These are phyloP conservation scores for Psittacula echo DNA, from an alignment of 2,797 vertebrate genomes.

Conservation along the genomic window DNA sequence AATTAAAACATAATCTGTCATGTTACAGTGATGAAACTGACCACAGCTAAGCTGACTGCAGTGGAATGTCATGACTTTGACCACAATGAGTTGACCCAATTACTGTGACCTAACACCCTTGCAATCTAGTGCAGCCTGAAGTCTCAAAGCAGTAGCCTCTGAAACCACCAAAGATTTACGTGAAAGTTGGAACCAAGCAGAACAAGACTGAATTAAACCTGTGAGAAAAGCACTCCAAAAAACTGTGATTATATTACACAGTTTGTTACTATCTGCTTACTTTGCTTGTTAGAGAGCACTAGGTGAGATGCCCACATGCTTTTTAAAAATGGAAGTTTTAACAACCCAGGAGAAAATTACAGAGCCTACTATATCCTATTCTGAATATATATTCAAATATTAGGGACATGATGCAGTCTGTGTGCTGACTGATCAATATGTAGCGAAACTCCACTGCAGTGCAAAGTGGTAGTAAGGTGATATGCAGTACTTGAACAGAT, in stretches of 20 bases:
- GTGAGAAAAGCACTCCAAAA: neutral
- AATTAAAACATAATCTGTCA: neutral
- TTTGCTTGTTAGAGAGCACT: neutral
- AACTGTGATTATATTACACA: neutral
- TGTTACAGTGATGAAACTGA: neutral
- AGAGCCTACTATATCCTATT: neutral
- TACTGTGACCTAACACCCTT: slow-evolving; percentile 48
- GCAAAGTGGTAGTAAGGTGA: neutral
- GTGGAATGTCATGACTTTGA: neutral
- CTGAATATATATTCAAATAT: neutral
- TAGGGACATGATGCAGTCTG: neutral
- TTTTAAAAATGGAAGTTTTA: neutral
- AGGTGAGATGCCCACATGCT: neutral
- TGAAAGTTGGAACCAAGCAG: neutral
- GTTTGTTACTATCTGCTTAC: neutral
- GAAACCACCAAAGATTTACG: neutral
- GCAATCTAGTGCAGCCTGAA: slow-evolving; percentile 5
- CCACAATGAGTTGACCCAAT: slow-evolving; percentile 27
- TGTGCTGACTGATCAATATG: neutral
- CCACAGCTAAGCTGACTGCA: neutral
- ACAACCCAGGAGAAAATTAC: neutral
- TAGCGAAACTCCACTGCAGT: neutral
- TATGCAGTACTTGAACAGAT: neutral
- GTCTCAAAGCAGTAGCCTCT: neutral
- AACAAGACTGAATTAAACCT: neutral